These are phyloP conservation scores for Paracanthobrama guichenoti DNA, from an alignment of 2,113 vertebrate genomes.

Conservation along the genomic window DNA sequence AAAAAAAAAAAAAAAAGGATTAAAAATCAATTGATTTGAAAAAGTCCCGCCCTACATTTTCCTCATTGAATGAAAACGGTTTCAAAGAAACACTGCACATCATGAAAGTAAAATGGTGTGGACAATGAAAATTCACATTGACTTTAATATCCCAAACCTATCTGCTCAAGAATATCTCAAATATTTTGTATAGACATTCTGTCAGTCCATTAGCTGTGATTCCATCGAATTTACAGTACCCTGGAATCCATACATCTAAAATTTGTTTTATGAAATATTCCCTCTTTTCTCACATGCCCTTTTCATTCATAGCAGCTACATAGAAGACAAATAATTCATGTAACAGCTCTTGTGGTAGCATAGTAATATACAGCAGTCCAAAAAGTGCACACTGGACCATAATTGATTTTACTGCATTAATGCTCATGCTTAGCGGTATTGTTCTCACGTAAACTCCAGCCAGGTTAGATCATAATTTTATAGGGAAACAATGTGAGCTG, in stretches of 20 bases:
- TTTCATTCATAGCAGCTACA: not conserved
- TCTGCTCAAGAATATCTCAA: not conserved
- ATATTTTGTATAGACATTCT: not conserved
- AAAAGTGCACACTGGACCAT: not conserved
- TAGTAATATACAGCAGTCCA: not conserved
- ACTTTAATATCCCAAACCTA: not conserved
- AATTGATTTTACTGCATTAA: not conserved
- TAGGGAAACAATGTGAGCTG: constrained; percentile 16
- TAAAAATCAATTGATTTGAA: no score
- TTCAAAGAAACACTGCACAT: not conserved
- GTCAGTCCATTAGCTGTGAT: not conserved
- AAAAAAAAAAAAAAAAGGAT: no score
- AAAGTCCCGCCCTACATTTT: not conserved
- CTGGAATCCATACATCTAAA: not conserved
- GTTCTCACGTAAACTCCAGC: constrained; percentile 5
- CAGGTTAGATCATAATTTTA: constrained; percentile 15
- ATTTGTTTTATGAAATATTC: not conserved
- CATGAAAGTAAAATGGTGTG: not conserved
- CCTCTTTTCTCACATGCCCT: not conserved
- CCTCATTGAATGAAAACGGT: not conserved
- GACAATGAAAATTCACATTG: not conserved
- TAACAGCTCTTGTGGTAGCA: not conserved
- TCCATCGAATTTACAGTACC: not conserved
- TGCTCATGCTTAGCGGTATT: not conserved
- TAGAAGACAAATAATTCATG: not conserved